phyloP scores from a whole-genome alignment of 1,140 invertebrate species.

The Drosophila paulistorum region DNA sequence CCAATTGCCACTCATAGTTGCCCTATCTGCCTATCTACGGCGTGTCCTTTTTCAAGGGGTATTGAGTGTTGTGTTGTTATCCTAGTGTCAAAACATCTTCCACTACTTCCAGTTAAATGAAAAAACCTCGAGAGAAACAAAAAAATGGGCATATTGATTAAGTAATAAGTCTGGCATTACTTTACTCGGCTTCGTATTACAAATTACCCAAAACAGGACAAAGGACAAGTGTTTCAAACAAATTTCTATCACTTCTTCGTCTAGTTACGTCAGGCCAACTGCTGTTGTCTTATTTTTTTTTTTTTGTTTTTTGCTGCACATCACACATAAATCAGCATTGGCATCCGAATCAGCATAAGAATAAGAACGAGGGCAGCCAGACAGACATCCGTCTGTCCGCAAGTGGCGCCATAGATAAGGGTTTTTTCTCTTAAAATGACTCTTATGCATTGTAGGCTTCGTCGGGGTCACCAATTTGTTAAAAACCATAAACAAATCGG shows the following conservation, averaged over 20 bases:
- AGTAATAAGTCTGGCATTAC: constrained; percentile 63
- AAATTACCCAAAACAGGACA: constrained; percentile 33
- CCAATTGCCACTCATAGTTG: constrained; percentile 54
- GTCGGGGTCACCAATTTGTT: constrained; percentile 10
- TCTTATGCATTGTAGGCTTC: background rate
- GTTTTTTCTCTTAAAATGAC: constrained; percentile 10
- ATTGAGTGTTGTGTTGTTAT: constrained; percentile 35
- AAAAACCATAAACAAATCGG: constrained; percentile 15
- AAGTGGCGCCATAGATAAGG: constrained; percentile 19
- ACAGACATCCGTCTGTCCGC: background rate
- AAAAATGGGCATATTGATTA: constrained; percentile 71
- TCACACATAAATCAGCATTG: constrained; percentile 54
- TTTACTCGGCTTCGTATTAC: constrained; percentile 47
- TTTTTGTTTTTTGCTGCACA: constrained; percentile 19
- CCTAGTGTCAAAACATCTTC: constrained; percentile 69
- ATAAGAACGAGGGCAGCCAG: background rate
- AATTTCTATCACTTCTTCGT: constrained; percentile 36
- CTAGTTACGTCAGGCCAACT: constrained; percentile 51
- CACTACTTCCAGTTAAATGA: constrained; percentile 55
- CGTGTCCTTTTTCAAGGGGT: constrained; percentile 42
- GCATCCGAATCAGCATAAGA: constrained; percentile 12
- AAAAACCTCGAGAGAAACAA: background rate
- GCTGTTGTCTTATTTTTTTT: constrained; percentile 54
- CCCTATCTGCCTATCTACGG: background rate
- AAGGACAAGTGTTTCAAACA: constrained; percentile 56